Conservation (phyloP, 2,888 invertebrate genomes). For the Balanococcus diminutus region DNA sequence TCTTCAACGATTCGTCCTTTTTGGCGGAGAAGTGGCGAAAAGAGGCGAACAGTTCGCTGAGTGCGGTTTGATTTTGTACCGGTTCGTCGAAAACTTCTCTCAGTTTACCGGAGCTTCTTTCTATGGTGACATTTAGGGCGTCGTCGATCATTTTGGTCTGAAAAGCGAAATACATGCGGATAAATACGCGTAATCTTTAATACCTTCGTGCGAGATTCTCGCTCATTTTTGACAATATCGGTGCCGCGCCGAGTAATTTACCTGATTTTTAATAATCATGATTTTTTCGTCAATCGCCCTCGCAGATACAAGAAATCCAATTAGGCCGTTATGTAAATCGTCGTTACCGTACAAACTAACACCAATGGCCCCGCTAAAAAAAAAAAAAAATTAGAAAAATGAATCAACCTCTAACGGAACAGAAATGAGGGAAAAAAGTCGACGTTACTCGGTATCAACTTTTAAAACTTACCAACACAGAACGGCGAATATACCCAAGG, state of each 20-base stretch:
- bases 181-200: too few relatives aligned
- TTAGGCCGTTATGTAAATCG: constrained; percentile 88
- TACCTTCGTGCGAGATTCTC: too few relatives aligned
- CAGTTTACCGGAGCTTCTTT: constrained; percentile 73
- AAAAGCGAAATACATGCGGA: constrained; percentile 56
- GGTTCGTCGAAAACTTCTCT: constrained; percentile 79
- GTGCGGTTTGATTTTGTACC: constrained; percentile 77
- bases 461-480: constrained; percentile 75
- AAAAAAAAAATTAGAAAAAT: too few relatives aligned
- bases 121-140: constrained; percentile 73
- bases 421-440: too few relatives aligned
- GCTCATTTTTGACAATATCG: too few relatives aligned
- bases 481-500: constrained; percentile 68
- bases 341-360: constrained; percentile 93
- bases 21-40: constrained; percentile 75
- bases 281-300: constrained; percentile 81
- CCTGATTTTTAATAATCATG: constrained; percentile 81
- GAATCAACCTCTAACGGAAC: too few relatives aligned
- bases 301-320: constrained; percentile 79
- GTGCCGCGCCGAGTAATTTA: too few relatives aligned
- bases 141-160: constrained; percentile 79
- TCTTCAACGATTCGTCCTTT: constrained; percentile 75
- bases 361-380: constrained; percentile 76
- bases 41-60: constrained; percentile 73
- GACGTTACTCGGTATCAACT: too few relatives aligned